Conservation (phyloP, 1,140 invertebrate species). For the Neotoxoptera formosana region DNA sequence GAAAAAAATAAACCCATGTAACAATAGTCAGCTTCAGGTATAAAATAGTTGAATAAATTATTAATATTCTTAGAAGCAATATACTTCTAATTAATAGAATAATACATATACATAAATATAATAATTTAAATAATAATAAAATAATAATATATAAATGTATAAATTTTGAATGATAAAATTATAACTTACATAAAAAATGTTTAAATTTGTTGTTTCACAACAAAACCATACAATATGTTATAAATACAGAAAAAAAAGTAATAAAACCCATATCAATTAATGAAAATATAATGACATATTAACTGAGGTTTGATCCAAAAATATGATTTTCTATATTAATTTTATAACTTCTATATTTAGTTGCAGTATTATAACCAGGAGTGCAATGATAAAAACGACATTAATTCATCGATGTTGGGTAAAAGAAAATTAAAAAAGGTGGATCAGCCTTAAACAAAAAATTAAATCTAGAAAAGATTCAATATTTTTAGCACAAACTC, state of each 20-base stretch:
- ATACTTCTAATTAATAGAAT: slow-evolving; percentile 35
- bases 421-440: slow-evolving; percentile 9
- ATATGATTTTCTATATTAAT: slow-evolving; percentile 9
- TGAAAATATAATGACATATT: not conserved
- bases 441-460: slow-evolving; percentile 56
- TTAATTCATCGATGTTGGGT: slow-evolving; percentile 7
- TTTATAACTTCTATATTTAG: not conserved
- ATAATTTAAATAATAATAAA: slow-evolving; percentile 2
- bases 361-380: not conserved
- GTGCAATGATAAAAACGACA: slow-evolving; percentile 14
- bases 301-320: slow-evolving; percentile 22
- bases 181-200: slow-evolving; percentile 32
- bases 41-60: slow-evolving; percentile 40
- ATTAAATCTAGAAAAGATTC: slow-evolving; percentile 47
- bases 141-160: slow-evolving; percentile 51
- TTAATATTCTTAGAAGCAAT: slow-evolving; percentile 41
- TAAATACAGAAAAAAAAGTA: slow-evolving; percentile 19
- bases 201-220: not conserved
- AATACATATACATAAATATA: slow-evolving; percentile 9
- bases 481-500: slow-evolving; percentile 41
- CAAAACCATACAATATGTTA: not conserved
- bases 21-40: slow-evolving; percentile 42
- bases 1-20: slow-evolving; percentile 7
- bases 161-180: slow-evolving; percentile 45
- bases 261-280: slow-evolving; percentile 15